phyloP scores from a whole-genome alignment of 2,113 vertebrate genomes.

The Peromyscus polionotus region DNA sequence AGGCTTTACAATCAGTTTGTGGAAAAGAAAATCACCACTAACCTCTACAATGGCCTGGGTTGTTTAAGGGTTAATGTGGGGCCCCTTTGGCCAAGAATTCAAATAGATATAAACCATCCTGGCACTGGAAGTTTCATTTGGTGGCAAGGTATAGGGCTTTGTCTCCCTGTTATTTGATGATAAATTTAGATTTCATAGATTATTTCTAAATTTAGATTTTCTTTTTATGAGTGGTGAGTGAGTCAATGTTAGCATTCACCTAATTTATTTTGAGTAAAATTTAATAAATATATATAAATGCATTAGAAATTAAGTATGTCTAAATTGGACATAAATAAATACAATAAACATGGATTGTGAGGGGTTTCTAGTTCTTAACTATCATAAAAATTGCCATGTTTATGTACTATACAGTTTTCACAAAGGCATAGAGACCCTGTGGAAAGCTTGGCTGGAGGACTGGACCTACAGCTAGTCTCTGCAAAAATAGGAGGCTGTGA shows the following conservation, averaged over 20 bases:
- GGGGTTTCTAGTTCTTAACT: constrained; percentile 29
- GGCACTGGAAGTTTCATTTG: not conserved
- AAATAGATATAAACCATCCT: not conserved
- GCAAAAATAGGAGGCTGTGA: constrained; percentile 4
- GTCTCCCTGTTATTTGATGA: not conserved
- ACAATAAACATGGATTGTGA: not conserved
- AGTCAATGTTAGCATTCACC: not conserved
- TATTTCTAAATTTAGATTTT: not conserved
- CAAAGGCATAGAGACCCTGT: not conserved
- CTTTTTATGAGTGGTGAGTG: too few species aligned
- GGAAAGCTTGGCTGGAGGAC: constrained; percentile 29
- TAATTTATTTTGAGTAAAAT: constrained; percentile 46
- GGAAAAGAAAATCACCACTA: not conserved
- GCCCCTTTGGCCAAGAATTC: not conserved
- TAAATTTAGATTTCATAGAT: not conserved
- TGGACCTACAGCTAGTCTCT: constrained; percentile 27
- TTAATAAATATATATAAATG: constrained; percentile 2
- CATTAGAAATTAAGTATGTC: not conserved
- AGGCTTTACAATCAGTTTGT: not conserved
- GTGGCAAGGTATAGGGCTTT: not conserved
- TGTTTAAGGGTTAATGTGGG: not conserved
- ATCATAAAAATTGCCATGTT: constrained; percentile 29
- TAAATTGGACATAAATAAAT: not conserved
- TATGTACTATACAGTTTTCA: not conserved
- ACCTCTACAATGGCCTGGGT: not conserved